Percentiles rank a stretch among this genome's conserved stretches.
Conservation (phyloP, 2,797 vertebrate species). For the Podarcis siculus region DNA sequence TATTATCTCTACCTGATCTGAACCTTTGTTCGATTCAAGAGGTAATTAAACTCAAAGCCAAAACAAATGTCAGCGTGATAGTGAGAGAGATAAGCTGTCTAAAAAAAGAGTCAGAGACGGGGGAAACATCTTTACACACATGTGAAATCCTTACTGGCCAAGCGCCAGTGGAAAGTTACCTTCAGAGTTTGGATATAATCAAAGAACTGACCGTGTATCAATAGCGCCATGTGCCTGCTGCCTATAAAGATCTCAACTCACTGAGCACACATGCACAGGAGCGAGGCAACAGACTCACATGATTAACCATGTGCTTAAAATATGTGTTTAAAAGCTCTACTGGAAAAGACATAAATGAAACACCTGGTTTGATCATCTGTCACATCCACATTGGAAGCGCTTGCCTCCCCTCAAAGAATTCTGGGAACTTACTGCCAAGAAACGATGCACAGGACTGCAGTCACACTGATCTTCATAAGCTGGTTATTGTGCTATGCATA, state of each 20-base stretch:
- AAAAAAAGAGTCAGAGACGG: not conserved
- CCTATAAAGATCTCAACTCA: conserved; percentile 56
- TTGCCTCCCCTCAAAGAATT: no score
- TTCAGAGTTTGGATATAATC: conserved; percentile 44
- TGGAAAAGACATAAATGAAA: conserved; percentile 27
- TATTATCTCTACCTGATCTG: conserved; percentile 64
- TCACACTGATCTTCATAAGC: no score
- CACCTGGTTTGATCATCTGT: conserved; percentile 23
- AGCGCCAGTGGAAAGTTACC: conserved; percentile 65
- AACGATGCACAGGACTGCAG: no score
- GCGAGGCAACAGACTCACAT: not conserved
- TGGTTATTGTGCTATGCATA: no score
- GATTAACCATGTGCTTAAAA: not conserved
- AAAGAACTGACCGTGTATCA: conserved; percentile 49
- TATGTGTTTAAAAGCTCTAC: conserved; percentile 56
- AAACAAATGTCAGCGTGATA: conserved; percentile 81
- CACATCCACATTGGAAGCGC: no score
- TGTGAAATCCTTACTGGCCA: conserved; percentile 58
- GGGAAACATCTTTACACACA: conserved; percentile 49
- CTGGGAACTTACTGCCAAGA: no score
- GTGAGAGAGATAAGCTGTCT: conserved; percentile 67
- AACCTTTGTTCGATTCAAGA: conserved; percentile 75
- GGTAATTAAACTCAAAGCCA: conserved; percentile 77
- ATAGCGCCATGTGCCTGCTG: conserved; percentile 43
- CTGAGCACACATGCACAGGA: conserved; percentile 48